These are phyloP conservation scores for Macrobrachium rosenbergii DNA, from an alignment of 1,140 invertebrate species.

Conservation along the genomic window DNA sequence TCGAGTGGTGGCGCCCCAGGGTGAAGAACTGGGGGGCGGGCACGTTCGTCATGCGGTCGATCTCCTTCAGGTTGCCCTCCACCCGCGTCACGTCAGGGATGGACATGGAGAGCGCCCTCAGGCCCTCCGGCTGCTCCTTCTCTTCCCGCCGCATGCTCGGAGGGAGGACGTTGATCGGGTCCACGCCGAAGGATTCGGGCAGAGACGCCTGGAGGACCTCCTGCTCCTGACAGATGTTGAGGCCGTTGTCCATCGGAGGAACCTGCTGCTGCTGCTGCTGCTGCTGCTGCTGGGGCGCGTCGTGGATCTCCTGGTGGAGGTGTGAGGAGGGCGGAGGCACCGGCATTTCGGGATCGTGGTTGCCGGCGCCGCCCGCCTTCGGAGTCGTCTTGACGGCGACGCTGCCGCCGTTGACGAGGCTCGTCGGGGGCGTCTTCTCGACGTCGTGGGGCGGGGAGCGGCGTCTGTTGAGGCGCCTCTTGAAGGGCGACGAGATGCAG, in stretches of 20 bases:
- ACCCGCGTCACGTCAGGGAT: conserved; percentile 65
- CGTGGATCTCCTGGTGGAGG: background rate
- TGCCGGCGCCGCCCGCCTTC: conserved; percentile 39
- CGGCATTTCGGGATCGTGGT: conserved; percentile 33
- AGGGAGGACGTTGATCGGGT: conserved; percentile 32
- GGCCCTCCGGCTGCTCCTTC: conserved; percentile 16
- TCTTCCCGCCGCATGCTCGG: conserved; percentile 25
- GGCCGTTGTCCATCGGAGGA: no score
- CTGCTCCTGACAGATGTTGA: no score
- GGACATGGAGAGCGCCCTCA: conserved; percentile 62
- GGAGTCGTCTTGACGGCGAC: conserved; percentile 54
- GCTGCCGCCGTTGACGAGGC: conserved; percentile 60
- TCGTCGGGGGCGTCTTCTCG: conserved; percentile 39
- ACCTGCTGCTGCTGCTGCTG: no score
- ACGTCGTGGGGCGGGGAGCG: conserved; percentile 47
- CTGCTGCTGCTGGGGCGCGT: no score
- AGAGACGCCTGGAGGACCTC: conserved; percentile 2
- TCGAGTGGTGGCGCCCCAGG: conserved; percentile 53
- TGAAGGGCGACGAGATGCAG: conserved; percentile 54
- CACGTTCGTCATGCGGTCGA: conserved; percentile 25
- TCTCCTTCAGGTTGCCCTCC: conserved; percentile 32
- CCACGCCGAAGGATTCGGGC: conserved; percentile 30
- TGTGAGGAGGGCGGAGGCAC: conserved; percentile 23
- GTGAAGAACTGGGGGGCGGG: conserved; percentile 64
- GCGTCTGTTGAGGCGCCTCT: conserved; percentile 52